Evolutionary conservation across 2,888 invertebrate genomes (phyloP).

Genomic region (Pachymerium ferrugineum): DNA sequence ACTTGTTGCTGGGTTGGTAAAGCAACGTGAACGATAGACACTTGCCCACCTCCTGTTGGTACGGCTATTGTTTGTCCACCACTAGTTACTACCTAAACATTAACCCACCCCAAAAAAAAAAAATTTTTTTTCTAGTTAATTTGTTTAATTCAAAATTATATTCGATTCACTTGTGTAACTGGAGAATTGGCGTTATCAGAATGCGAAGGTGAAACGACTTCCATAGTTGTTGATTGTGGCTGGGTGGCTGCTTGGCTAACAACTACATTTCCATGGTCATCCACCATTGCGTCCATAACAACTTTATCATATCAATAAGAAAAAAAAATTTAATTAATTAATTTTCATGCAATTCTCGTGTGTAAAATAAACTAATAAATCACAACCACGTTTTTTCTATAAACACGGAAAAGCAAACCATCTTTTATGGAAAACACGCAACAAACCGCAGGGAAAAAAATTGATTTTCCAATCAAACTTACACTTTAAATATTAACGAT

Average conservation of each 20-base stretch:
- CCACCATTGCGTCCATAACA: constrained; percentile 82
- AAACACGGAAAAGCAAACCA: no score
- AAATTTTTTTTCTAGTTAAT: background rate
- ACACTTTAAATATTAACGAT: background rate
- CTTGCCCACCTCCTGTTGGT: constrained; percentile 41
- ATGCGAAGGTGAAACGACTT: constrained; percentile 32
- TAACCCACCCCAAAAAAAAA: background rate
- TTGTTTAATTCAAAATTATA: background rate
- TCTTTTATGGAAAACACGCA: no score
- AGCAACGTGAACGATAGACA: constrained; percentile 75
- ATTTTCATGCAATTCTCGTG: background rate
- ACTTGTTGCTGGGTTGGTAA: constrained; percentile 61
- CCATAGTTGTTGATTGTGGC: constrained; percentile 20
- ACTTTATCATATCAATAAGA: no score
- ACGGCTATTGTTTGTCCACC: constrained; percentile 39
- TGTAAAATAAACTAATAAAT: background rate
- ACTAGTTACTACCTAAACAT: constrained; percentile 17
- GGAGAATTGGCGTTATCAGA: constrained; percentile 34
- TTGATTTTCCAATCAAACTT: background rate
- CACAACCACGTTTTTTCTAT: background rate
- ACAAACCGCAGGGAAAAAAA: no score
- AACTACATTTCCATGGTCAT: constrained; percentile 54
- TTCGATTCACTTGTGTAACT: constrained; percentile 52
- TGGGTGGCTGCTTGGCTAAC: constrained; percentile 31
- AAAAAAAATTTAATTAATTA: background rate